Evolutionary conservation across 2,888 invertebrate genomes (phyloP), one percentile per base, ranked within the genome.

Genomic region (Cataglyphis rosenhaueri): DNA sequence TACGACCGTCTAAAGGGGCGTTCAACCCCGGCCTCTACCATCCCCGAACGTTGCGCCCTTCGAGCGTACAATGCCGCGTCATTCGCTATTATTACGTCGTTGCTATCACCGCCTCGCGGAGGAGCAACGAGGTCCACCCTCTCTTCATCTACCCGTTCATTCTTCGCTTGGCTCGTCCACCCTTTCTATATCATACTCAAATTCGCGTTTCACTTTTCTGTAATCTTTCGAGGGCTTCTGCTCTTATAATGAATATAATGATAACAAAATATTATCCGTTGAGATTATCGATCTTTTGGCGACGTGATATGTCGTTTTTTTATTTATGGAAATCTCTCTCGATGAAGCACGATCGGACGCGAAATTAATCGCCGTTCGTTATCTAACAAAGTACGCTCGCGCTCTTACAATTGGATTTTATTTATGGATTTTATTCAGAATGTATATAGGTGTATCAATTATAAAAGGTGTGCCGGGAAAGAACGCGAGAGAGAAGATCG

Each of bases 1-100:
- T 94, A 94, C 93, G 94, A 93, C 87, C 93, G 91, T 92, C 92
- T 92, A 91, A 92, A 92, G 91, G 92, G 92, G 92, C 91, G 91
- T 88, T 87, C 88, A 88, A 89, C 86, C 89, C 84, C 88, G 82
- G 86, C 84, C 85, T 65, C 76, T 71, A 74, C 88, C 87, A 84
- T 85, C 84, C 90, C 88, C 84, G 86, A 84, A 86, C 86, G 76
- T 83, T 75, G 82, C 85, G 48, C 88, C 87, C 86, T 89, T 90
- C 87, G 68, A 85, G 89, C 90, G 85, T 88, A 89, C 91, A 92
- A 93, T 92, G 92, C 91, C 91, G 88, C 92, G 91, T 93, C 93
- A 93, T 93, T 92, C 90, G 91, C 91, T 92, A 91, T 93, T 94
- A 94, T 94, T 93, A 92, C 92, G 87, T 90, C 91, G 90, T 91